Evolutionary conservation across 2,888 invertebrate species (phyloP).

Genomic region (Homarus gammarus): DNA sequence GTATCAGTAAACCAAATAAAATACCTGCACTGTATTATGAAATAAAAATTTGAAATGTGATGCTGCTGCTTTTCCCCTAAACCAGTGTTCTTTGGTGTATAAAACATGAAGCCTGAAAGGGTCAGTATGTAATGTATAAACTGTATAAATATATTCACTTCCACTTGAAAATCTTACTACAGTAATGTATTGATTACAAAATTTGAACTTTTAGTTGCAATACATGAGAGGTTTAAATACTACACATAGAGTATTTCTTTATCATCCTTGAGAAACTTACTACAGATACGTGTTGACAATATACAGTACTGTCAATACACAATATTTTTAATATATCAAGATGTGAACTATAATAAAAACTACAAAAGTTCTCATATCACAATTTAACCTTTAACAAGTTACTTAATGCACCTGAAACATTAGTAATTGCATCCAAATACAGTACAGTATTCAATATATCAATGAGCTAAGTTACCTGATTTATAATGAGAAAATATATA

Average conservation of each 20-base stretch:
- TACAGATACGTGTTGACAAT: no score
- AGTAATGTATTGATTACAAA: not conserved
- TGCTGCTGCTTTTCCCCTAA: no score
- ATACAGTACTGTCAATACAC: not conserved
- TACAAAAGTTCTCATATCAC: conserved; percentile 5
- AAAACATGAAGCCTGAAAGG: no score
- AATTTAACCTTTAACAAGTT: not conserved
- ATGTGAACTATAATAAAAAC: not conserved
- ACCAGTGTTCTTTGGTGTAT: no score
- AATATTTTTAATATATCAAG: not conserved
- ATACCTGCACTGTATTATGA: no score
- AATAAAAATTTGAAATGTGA: no score
- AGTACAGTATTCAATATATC: not conserved
- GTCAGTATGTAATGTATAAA: no score
- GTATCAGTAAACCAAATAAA: no score
- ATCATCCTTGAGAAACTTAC: no score
- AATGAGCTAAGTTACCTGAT: not conserved
- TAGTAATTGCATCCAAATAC: not conserved
- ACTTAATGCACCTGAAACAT: not conserved
- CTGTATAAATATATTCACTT: not conserved
- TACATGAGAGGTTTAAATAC: not conserved
- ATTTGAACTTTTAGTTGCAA: not conserved
- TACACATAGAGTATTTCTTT: no score
- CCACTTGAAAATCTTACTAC: not conserved
- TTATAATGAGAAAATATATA: not conserved